Percentiles rank a stretch among this genome's conserved stretches.
phyloP scores from a whole-genome alignment of 2,888 invertebrate species.

The Hypolimnas misippus region DNA sequence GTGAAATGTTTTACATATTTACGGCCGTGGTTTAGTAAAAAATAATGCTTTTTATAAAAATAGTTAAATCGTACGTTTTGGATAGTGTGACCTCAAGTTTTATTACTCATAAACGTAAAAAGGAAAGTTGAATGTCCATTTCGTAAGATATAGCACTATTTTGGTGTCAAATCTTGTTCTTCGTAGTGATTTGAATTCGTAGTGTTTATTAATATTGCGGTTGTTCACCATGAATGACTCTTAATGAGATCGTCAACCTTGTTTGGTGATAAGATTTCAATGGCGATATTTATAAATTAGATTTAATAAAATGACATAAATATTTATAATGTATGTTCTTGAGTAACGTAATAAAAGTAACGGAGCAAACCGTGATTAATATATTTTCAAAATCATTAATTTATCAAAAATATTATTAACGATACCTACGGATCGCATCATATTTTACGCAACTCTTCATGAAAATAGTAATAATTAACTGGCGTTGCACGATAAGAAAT shows the following conservation, averaged over 20 bases:
- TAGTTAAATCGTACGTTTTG: conserved; percentile 1
- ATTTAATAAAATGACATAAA: not conserved
- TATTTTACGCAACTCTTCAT: too few relatives aligned
- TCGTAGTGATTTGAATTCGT: conserved; percentile 25
- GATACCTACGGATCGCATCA: too few relatives aligned
- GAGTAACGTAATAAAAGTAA: not conserved
- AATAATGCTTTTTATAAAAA: not conserved
- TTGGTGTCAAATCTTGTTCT: conserved; percentile 29
- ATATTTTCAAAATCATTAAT: too few relatives aligned
- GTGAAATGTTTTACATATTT: not conserved
- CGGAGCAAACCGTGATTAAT: too few relatives aligned
- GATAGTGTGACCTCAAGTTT: conserved; percentile 21
- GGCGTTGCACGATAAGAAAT: too few relatives aligned
- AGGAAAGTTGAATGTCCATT: conserved; percentile 48
- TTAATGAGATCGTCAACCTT: conserved; percentile 36
- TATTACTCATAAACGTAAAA: conserved; percentile 35
- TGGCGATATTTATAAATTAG: not conserved
- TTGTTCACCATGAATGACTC: conserved; percentile 34
- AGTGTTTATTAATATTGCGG: conserved; percentile 27
- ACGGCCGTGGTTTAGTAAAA: not conserved
- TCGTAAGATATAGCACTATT: conserved; percentile 36
- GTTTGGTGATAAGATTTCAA: conserved; percentile 11
- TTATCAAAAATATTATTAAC: too few relatives aligned
- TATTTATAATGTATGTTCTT: not conserved
- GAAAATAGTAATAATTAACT: too few relatives aligned